phyloP scores from a whole-genome alignment of 2,888 invertebrate species.

The Athalia rosae region DNA sequence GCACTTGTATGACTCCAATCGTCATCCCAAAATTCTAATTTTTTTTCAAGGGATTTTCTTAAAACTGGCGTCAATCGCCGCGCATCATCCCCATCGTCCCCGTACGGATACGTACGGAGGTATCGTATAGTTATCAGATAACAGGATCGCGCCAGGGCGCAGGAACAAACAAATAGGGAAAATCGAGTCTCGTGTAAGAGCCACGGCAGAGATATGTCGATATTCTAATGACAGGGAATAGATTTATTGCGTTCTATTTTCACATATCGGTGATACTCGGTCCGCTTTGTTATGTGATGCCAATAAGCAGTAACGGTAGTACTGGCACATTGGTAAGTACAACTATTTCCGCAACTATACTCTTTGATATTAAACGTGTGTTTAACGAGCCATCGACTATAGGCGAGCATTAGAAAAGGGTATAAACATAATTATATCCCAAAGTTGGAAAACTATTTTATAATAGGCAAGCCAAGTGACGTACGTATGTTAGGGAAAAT shows the following conservation, averaged over 20 bases:
- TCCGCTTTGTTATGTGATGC: constrained; percentile 68
- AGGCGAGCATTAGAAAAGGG: constrained; percentile 10
- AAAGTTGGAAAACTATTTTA: too few species aligned
- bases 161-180: constrained; percentile 56
- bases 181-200: constrained; percentile 39
- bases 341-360: constrained; percentile 4
- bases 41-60: not conserved
- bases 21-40: too few species aligned
- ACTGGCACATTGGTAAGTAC: constrained; percentile 59
- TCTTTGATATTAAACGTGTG: not conserved
- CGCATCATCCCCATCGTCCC: not conserved
- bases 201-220: constrained; percentile 47
- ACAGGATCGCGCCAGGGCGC: constrained; percentile 50
- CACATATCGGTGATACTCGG: constrained; percentile 46
- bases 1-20: too few species aligned
- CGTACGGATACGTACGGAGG: not conserved
- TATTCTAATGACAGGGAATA: constrained; percentile 42
- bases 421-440: constrained; percentile 19
- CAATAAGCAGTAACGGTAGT: constrained; percentile 65
- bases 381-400: constrained; percentile 16
- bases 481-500: too few species aligned
- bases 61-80: not conserved
- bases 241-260: constrained; percentile 43
- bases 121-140: constrained; percentile 27
- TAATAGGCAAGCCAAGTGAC: too few species aligned